Evolutionary conservation across 2,113 vertebrate species (phyloP).

Genomic region (Otolemur garnettii): DNA sequence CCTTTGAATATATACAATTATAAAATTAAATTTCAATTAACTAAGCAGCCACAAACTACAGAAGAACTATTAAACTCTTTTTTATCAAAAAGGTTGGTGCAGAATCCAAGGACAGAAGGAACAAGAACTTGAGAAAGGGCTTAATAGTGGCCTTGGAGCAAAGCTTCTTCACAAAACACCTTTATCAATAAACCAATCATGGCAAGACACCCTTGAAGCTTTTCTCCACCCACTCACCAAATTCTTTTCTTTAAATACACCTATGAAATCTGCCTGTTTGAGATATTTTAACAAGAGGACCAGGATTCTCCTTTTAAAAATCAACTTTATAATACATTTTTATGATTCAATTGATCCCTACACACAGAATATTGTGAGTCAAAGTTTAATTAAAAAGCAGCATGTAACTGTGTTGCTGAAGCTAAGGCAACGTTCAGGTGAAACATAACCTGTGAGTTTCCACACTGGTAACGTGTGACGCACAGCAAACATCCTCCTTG

Average conservation of each 20-base stretch:
- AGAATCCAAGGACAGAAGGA: neutral
- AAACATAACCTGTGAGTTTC: neutral
- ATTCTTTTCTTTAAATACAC: neutral
- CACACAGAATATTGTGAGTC: neutral
- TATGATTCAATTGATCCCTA: neutral
- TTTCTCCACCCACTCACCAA: neutral
- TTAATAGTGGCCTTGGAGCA: neutral
- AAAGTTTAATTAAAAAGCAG: constrained; percentile 2
- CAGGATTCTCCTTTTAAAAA: neutral
- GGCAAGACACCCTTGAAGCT: neutral
- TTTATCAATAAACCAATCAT: neutral
- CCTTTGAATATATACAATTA: constrained; percentile 6
- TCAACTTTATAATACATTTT: neutral
- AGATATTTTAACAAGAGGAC: constrained; percentile 40
- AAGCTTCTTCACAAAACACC: neutral
- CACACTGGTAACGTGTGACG: neutral
- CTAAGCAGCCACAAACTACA: neutral
- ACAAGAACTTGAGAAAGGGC: neutral
- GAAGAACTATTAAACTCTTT: constrained; percentile 11
- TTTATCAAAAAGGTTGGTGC: constrained; percentile 34
- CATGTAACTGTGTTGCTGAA: neutral
- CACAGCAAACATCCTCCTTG: neutral
- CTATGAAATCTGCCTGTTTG: neutral
- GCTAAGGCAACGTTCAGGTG: neutral
- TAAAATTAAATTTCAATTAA: constrained; percentile 50